phyloP scores from a whole-genome alignment of 2,797 vertebrate genomes.

The Podarcis lilfordi region DNA sequence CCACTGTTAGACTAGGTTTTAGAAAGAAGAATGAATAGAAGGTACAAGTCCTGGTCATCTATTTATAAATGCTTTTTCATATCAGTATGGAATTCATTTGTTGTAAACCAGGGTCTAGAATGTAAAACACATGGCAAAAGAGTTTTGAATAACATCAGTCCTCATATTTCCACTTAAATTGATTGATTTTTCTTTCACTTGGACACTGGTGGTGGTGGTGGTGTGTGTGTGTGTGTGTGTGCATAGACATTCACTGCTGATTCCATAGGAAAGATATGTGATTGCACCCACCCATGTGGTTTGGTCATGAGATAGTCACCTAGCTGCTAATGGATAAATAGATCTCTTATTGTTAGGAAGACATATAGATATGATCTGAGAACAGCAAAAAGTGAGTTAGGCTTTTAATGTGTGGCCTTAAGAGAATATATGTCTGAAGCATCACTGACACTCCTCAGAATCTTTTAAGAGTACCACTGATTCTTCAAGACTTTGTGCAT shows the following conservation, averaged over 20 bases:
- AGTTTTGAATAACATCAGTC: neutral
- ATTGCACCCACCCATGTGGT: neutral
- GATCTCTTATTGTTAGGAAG: neutral
- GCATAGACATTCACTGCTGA: neutral
- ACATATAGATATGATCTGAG: slow-evolving; percentile 9
- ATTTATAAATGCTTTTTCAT: neutral
- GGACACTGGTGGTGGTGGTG: slow-evolving; percentile 1
- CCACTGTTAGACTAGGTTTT: neutral
- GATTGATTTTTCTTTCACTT: slow-evolving; percentile 49
- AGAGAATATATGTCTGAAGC: slow-evolving; percentile 17
- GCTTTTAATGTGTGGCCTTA: slow-evolving; percentile 47
- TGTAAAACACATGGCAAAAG: neutral
- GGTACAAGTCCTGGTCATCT: neutral
- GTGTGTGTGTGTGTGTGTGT: slow-evolving; percentile 33
- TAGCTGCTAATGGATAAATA: neutral
- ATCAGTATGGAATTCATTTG: neutral
- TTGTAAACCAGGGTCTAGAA: neutral
- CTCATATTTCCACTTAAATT: slow-evolving; percentile 33
- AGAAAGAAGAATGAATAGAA: neutral
- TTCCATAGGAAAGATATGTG: neutral
- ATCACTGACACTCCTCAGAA: neutral
- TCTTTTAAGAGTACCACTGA: neutral
- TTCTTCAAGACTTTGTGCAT: neutral
- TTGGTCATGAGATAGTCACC: neutral
- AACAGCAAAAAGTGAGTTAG: slow-evolving; percentile 45